Percentiles rank a stretch among this genome's conserved stretches.
Conservation (phyloP, 2,797 vertebrate genomes). For the Myiotriccus ornatus region DNA sequence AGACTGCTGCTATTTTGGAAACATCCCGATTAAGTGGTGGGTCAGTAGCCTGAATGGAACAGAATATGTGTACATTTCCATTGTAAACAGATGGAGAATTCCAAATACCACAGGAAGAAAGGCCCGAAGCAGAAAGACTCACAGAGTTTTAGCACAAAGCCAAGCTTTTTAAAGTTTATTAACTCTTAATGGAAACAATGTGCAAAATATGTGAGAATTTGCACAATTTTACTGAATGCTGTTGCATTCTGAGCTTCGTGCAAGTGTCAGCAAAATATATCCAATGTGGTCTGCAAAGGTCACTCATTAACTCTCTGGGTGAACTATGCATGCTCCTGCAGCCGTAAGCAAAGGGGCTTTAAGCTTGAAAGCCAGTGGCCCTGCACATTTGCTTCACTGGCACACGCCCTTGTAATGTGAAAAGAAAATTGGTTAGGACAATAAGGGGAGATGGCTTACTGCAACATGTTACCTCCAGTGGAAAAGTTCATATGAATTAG, state of each 20-base stretch:
- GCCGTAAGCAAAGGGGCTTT: not conserved
- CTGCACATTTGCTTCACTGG: not conserved
- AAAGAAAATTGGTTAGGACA: not conserved
- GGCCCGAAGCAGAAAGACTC: not conserved
- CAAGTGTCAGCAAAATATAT: not conserved
- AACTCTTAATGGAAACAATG: not conserved
- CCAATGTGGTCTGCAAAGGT: not conserved
- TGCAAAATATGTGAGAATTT: not conserved
- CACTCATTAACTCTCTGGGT: not conserved
- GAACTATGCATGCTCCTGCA: not conserved
- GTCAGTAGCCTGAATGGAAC: not conserved
- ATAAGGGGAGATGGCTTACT: not conserved
- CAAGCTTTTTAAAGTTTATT: not conserved
- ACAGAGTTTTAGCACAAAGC: not conserved
- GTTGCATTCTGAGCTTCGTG: not conserved
- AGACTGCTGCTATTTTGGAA: not conserved
- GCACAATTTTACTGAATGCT: not conserved
- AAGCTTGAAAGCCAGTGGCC: not conserved
- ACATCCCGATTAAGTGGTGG: not conserved
- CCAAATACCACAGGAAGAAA: not conserved
- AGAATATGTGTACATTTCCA: not conserved
- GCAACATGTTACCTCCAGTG: not conserved
- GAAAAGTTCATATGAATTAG: not conserved
- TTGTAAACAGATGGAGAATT: constrained; percentile 37
- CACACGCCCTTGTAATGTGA: not conserved